Percentiles rank a stretch among this genome's conserved stretches.
These are phyloP conservation scores for Asbolus verrucosus DNA, from an alignment of 1,140 invertebrate genomes.

Conservation along the genomic window DNA sequence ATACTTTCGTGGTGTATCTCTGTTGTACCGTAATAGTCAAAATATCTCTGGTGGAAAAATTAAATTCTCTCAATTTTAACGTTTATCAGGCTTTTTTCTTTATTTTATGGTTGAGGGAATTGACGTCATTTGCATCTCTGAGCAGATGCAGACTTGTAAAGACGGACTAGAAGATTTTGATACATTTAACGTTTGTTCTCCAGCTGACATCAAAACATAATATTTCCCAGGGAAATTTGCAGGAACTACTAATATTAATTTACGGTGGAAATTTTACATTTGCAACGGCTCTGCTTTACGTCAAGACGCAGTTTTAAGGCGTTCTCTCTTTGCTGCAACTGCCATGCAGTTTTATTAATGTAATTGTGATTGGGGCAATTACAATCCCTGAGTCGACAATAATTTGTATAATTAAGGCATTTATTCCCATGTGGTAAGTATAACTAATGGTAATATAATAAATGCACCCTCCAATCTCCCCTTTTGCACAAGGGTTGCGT, in stretches of 20 bases:
- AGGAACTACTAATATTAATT: too few species aligned
- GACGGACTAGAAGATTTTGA: conserved; percentile 3
- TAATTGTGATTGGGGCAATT: not conserved
- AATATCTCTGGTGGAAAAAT: conserved; percentile 45
- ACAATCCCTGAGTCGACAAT: not conserved
- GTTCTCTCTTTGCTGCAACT: not conserved
- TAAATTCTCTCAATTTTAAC: conserved; percentile 46
- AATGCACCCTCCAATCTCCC: conserved; percentile 14
- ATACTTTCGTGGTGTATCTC: conserved; percentile 22
- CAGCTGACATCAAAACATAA: too few species aligned
- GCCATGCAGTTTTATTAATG: not conserved
- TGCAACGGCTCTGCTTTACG: too few species aligned
- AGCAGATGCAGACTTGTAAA: conserved; percentile 8
- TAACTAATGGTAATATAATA: not conserved
- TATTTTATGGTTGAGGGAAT: conserved; percentile 39
- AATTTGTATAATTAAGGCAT: conserved; percentile 8
- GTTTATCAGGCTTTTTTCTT: conserved; percentile 42
- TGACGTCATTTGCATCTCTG: conserved; percentile 39
- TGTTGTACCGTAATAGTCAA: conserved; percentile 29
- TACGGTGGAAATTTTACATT: too few species aligned
- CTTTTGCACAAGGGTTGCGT: conserved; percentile 10
- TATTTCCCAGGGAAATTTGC: too few species aligned
- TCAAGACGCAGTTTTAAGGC: too few species aligned
- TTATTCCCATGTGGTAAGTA: not conserved
- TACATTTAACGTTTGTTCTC: not conserved